Evolutionary conservation across 2,113 vertebrate genomes (phyloP).

Genomic region (Oreochromis tanganicae): DNA sequence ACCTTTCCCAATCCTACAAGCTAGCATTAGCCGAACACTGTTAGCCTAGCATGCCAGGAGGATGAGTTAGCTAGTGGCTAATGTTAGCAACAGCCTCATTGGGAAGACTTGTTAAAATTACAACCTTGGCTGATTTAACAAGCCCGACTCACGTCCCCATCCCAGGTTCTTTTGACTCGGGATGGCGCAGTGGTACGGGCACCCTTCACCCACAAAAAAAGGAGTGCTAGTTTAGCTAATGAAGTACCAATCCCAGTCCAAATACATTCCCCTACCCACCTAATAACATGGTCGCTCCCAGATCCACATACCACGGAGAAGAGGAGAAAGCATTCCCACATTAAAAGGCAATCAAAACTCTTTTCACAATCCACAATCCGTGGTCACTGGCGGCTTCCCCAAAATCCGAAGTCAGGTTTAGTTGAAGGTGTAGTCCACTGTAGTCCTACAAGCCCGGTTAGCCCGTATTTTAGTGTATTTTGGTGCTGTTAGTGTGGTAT

Average conservation of each 20-base stretch:
- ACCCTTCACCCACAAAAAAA: not conserved
- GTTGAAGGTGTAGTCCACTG: not conserved
- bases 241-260: conserved; percentile 46
- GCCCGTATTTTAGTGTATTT: conserved; percentile 19
- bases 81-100: conserved; percentile 1
- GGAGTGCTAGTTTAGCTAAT: not conserved
- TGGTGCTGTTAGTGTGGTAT: conserved; percentile 43
- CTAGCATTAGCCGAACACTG: conserved; percentile 25
- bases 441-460: not conserved
- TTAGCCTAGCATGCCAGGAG: conserved; percentile 46
- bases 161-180: not conserved
- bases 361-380: not conserved
- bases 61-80: conserved; percentile 30
- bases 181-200: not conserved
- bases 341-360: conserved; percentile 11
- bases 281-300: conserved; percentile 80
- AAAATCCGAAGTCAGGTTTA: not conserved
- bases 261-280: conserved; percentile 75
- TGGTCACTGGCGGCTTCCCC: not conserved
- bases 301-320: conserved; percentile 71
- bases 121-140: not conserved
- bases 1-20: conserved; percentile 23
- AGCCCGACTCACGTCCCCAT: not conserved
- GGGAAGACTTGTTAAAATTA: not conserved
- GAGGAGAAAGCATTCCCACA: conserved; percentile 65